Evolutionary conservation across 2,797 vertebrate species (phyloP).

Genomic region (Pyrocephalus nanus): DNA sequence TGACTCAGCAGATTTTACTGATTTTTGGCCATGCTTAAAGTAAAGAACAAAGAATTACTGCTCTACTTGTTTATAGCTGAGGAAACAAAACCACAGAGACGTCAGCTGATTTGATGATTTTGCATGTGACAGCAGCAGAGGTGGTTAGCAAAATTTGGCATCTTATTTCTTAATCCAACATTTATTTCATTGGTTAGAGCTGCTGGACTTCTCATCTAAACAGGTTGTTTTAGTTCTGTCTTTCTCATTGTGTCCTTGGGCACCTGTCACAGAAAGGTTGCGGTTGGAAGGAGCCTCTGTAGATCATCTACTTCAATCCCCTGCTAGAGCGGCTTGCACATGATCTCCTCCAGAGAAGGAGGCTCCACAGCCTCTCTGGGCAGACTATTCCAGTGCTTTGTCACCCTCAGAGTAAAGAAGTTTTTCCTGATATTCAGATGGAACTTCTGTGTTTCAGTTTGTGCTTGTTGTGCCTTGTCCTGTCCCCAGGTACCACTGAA

Average conservation of each 20-base stretch:
- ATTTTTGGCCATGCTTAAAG: neutral
- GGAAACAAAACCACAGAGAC: neutral
- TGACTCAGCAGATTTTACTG: neutral
- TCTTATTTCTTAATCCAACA: neutral
- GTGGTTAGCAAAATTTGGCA: neutral
- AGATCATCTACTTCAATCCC: neutral
- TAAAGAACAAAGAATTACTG: neutral
- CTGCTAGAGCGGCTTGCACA: neutral
- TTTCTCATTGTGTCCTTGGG: neutral
- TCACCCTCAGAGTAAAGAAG: neutral
- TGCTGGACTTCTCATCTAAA: neutral
- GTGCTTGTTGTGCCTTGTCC: neutral
- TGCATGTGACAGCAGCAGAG: neutral
- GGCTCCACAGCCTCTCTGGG: neutral
- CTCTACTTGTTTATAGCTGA: neutral
- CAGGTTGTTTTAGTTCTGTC: neutral
- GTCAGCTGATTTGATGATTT: neutral
- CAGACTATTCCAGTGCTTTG: neutral
- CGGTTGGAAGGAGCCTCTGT: neutral
- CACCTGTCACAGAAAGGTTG: neutral
- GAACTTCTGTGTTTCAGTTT: neutral
- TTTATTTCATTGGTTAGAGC: neutral
- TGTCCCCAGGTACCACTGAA: neutral
- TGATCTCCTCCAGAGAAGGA: neutral
- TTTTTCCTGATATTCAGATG: neutral